phyloP scores from a whole-genome alignment of 2,797 vertebrate species.

The Neostethus bicornis region DNA sequence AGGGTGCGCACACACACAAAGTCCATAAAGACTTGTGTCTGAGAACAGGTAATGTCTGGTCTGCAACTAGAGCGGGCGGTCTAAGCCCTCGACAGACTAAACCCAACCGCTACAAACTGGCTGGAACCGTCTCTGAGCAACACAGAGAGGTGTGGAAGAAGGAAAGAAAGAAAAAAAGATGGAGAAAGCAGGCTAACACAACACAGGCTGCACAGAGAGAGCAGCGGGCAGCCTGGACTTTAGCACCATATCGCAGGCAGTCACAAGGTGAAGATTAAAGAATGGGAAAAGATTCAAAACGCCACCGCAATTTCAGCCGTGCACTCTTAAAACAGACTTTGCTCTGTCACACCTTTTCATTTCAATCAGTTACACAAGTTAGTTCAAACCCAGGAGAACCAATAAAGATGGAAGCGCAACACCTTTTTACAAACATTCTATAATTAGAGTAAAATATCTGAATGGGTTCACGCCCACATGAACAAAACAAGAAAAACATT shows the following conservation, averaged over 20 bases:
- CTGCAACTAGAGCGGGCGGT: slow-evolving; percentile 41
- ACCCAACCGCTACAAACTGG: slow-evolving; percentile 70
- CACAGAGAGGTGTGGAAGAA: slow-evolving; percentile 13
- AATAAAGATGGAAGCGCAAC: no score
- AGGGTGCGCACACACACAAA: background rate
- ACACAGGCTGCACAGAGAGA: slow-evolving; percentile 34
- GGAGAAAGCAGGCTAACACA: slow-evolving; percentile 34
- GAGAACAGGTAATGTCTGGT: slow-evolving; percentile 66
- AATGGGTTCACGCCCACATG: no score
- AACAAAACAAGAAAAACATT: no score
- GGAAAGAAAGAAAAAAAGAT: no score
- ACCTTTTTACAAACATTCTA: no score
- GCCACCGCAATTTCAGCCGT: slow-evolving; percentile 59
- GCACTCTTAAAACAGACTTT: slow-evolving; percentile 47
- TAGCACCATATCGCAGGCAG: slow-evolving; percentile 65
- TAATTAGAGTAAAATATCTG: no score
- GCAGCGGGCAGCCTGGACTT: slow-evolving; percentile 64
- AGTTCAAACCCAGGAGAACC: no score
- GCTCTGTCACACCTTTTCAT: background rate
- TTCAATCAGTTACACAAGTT: background rate
- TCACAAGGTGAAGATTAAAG: slow-evolving; percentile 79
- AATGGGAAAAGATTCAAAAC: slow-evolving; percentile 73
- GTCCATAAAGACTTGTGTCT: slow-evolving; percentile 32
- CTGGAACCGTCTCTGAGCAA: slow-evolving; percentile 66
- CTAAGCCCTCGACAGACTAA: slow-evolving; percentile 62